phyloP scores from a whole-genome alignment of 2,797 vertebrate species.

The Linurgus olivaceus region DNA sequence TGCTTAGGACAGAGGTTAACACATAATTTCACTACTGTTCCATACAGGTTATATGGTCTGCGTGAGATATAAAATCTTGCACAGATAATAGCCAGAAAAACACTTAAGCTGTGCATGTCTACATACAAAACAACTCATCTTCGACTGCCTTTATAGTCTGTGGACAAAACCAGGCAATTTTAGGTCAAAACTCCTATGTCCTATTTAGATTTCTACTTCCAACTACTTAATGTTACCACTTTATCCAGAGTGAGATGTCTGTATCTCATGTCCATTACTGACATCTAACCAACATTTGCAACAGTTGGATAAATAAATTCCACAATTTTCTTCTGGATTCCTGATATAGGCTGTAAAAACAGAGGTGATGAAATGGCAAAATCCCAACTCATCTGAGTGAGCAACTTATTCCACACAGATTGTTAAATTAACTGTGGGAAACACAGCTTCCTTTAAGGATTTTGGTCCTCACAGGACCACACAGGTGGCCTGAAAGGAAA shows the following conservation, averaged over 20 bases:
- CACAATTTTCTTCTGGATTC: not conserved
- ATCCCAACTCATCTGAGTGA: not conserved
- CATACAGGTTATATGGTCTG: not conserved
- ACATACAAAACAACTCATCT: not conserved
- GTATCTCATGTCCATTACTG: not conserved
- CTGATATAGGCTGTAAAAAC: not conserved
- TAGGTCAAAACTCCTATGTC: not conserved
- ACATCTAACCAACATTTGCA: not conserved
- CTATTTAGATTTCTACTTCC: not conserved
- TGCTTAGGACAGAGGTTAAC: not conserved
- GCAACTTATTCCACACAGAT: not conserved
- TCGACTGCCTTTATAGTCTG: not conserved
- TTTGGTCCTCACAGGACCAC: not conserved
- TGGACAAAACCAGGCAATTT: not conserved
- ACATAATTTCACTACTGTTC: not conserved
- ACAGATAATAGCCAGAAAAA: not conserved
- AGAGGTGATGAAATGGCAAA: not conserved
- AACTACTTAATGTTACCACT: not conserved
- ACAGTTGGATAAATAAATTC: not conserved
- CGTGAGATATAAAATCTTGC: not conserved
- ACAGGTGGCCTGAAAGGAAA: not conserved
- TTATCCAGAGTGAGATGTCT: not conserved
- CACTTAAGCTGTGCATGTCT: not conserved
- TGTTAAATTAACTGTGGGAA: not conserved
- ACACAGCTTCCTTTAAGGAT: not conserved